Evolutionary conservation across 2,888 invertebrate species (phyloP).

Genomic region (Anthophora plumipes): DNA sequence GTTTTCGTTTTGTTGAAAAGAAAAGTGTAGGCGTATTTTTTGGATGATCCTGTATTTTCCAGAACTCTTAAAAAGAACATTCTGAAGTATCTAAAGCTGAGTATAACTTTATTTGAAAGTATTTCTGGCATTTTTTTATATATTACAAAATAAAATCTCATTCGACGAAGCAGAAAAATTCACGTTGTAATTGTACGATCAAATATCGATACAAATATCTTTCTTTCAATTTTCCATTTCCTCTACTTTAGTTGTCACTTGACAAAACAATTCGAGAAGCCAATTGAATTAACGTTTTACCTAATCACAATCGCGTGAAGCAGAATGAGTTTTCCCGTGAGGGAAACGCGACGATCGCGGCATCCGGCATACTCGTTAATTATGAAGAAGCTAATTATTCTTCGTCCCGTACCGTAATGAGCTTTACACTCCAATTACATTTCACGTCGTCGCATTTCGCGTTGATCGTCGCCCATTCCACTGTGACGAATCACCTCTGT

Average conservation of each 20-base stretch:
- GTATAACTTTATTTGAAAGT: no score
- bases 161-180: no score
- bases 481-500: constrained; percentile 29
- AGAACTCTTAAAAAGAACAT: no score
- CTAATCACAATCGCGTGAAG: not conserved
- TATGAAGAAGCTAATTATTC: constrained; percentile 55
- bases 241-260: no score
- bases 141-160: no score
- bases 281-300: constrained; percentile 12
- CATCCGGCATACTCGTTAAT: constrained; percentile 37
- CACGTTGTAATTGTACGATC: no score
- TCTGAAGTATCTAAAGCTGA: no score
- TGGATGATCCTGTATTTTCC: no score
- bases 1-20: no score
- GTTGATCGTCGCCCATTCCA: constrained; percentile 32
- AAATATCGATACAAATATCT: no score
- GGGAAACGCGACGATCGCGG: constrained; percentile 7
- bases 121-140: no score
- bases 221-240: not conserved
- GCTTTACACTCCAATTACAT: constrained; percentile 47
- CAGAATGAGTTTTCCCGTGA: not conserved
- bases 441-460: constrained; percentile 6
- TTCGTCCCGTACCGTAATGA: constrained; percentile 40
- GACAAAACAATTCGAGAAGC: not conserved
- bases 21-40: no score